phyloP scores from a whole-genome alignment of 2,888 invertebrate genomes.

The Eudemis profundana region DNA sequence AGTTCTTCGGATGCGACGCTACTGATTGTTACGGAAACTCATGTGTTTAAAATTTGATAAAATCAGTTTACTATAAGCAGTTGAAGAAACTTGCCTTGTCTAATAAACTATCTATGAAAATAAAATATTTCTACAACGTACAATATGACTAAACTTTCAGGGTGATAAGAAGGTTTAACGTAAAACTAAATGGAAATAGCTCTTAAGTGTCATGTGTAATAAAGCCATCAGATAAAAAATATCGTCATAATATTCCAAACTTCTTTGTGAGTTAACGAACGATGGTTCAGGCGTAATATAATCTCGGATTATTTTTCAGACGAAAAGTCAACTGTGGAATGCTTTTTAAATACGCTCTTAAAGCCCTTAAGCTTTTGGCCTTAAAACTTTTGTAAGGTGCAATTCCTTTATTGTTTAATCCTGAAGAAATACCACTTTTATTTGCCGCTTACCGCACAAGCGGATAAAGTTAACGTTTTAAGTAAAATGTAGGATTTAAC shows the following conservation, averaged over 20 bases:
- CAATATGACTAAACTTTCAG: too few relatives aligned
- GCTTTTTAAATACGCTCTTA: conserved; percentile 40
- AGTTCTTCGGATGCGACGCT: too few relatives aligned
- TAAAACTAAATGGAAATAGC: not conserved
- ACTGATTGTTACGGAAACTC: too few relatives aligned
- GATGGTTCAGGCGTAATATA: conserved; percentile 22
- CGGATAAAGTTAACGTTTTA: conserved; percentile 20
- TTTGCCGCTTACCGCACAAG: conserved; percentile 24
- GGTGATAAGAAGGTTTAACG: too few relatives aligned
- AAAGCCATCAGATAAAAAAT: conserved; percentile 9
- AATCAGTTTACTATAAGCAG: too few relatives aligned
- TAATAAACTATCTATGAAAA: too few relatives aligned
- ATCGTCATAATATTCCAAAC: conserved; percentile 12
- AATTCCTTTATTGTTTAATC: conserved; percentile 40
- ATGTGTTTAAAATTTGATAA: too few relatives aligned
- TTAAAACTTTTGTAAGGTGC: conserved; percentile 42
- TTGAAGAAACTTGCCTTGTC: too few relatives aligned
- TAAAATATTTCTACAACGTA: too few relatives aligned
- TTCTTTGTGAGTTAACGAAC: conserved; percentile 8
- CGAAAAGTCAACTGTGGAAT: conserved; percentile 40
- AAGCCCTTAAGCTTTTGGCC: conserved; percentile 31
- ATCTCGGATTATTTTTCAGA: conserved; percentile 34
- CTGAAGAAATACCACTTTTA: conserved; percentile 34
- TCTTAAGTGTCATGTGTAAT: not conserved
- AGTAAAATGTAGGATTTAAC: conserved; percentile 9